phyloP scores from a whole-genome alignment of 2,888 invertebrate genomes.

The Phasia obesa region DNA sequence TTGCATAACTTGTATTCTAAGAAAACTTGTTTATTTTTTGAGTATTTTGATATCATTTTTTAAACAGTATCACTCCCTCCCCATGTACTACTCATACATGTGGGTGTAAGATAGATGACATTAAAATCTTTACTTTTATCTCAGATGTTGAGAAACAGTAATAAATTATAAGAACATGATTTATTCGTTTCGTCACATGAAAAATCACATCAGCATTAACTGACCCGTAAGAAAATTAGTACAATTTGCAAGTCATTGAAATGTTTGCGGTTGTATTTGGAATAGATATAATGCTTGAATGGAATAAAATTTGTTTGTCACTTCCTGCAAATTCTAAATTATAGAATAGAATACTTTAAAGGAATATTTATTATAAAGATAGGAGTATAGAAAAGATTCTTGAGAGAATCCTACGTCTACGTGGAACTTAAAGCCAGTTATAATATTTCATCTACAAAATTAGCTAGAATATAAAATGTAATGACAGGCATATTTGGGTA shows the following conservation, averaged over 20 bases:
- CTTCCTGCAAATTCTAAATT: background rate
- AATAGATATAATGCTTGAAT: background rate
- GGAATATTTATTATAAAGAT: no score
- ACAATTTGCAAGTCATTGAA: slow-evolving; percentile 21
- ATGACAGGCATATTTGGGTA: no score
- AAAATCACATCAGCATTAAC: slow-evolving; percentile 5
- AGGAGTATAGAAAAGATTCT: no score
- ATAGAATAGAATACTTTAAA: no score
- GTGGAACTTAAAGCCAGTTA: no score
- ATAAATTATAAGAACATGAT: slow-evolving; percentile 54
- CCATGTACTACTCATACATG: no score
- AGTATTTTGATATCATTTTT: background rate
- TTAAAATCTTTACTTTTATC: background rate
- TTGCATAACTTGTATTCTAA: background rate
- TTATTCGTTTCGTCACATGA: slow-evolving; percentile 18
- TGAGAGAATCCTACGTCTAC: no score
- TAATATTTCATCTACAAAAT: no score
- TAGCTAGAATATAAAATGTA: no score
- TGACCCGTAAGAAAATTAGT: slow-evolving; percentile 33
- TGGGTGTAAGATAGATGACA: background rate
- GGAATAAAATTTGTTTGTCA: background rate
- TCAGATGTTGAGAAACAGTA: background rate
- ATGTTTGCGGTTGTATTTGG: background rate
- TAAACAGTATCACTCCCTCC: background rate
- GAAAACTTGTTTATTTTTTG: background rate